A percentile compares a stretch with the other conserved stretches of the same genome.
Evolutionary conservation across 2,888 invertebrate species (phyloP).

Genomic region (Megastigmus dorsalis): DNA sequence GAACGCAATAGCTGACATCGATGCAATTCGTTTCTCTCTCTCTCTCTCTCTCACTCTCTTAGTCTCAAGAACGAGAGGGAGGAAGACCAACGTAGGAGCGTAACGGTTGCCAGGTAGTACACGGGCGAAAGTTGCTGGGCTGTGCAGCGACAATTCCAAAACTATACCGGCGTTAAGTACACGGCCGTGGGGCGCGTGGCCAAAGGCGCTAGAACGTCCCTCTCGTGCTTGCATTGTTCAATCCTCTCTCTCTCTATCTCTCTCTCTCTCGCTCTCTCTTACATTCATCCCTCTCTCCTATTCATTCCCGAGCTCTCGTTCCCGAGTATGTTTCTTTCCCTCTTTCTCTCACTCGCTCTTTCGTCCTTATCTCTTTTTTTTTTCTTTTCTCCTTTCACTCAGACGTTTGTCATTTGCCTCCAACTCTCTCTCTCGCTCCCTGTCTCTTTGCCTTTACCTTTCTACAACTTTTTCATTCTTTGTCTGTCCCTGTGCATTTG

Average conservation of each 20-base stretch:
- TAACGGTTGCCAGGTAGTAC: slow-evolving; percentile 35
- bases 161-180: slow-evolving; percentile 70
- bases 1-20: slow-evolving; percentile 17
- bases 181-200: slow-evolving; percentile 70
- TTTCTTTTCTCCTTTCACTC: not conserved
- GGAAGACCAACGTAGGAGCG: not conserved
- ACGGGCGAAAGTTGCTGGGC: slow-evolving; percentile 53
- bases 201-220: slow-evolving; percentile 72
- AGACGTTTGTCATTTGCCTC: not conserved
- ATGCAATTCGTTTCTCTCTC: slow-evolving; percentile 22
- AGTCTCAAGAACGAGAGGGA: not conserved
- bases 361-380: slow-evolving; percentile 6
- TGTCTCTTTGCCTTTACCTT: not conserved
- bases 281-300: slow-evolving; percentile 51
- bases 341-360: slow-evolving; percentile 29
- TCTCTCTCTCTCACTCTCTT: too few species aligned
- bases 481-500: slow-evolving; percentile 1
- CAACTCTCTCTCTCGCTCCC: not conserved
- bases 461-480: not conserved
- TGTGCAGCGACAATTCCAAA: slow-evolving; percentile 69
- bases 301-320: slow-evolving; percentile 50
- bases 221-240: slow-evolving; percentile 72
- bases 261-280: slow-evolving; percentile 32
- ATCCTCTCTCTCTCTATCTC: slow-evolving; percentile 53
- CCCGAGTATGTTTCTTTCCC: slow-evolving; percentile 52